Base-by-base conservation (phyloP, 2,888 invertebrate genomes). In the Hyalella azteca region DNA sequence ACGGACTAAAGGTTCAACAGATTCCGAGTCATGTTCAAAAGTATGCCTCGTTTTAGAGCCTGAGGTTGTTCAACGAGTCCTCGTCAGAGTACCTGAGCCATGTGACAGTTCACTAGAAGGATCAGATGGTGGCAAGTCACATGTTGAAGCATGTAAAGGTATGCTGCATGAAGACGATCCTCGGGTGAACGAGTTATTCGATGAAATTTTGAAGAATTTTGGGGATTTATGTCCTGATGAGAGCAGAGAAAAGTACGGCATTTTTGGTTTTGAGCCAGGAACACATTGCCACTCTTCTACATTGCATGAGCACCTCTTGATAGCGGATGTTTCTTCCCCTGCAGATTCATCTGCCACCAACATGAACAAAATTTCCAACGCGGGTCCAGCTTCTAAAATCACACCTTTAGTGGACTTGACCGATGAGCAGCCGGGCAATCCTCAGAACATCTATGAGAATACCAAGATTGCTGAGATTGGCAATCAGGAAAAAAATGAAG, bases 1-100 rank as follows among this genome's bases (percentile, higher is more conserved):
- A 29, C 32, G 66, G 36, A 66, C 66, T 66, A 36, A 66, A 66
- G 66, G 66, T 9, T 9, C 32, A 1, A 19, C 32, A 66, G 29
- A 32, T 36, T 11, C 9, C 36, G 66, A 66, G 36, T 36, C 66
- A 36, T 32, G 36, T 29, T 66, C 66, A 66, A 32, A 32, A 66
- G 66, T 66, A 36, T 66, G 66, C 66, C 66, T 66, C 66, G 36
- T 66, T 66, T 66, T 36, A 66, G 66, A 66, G 36, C 66, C 66
- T 29, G 66, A 66, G 36, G 66, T 66, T 36, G 66, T 66, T 66
- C 66, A 66, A 36, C 66, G 66, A 36, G 66, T 66, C 36, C 66
- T 66, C 36, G 66, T 66, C 36, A 36, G 66, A 36, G 29, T 66
- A 3, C 66, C 66, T 19, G 36, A 32, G 9, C 13, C 66, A n/a